These are phyloP conservation scores for Turritopsis rubra DNA, from an alignment of 30 jellyfish, hydroid and myxozoan genomes.

Conservation along the genomic window DNA sequence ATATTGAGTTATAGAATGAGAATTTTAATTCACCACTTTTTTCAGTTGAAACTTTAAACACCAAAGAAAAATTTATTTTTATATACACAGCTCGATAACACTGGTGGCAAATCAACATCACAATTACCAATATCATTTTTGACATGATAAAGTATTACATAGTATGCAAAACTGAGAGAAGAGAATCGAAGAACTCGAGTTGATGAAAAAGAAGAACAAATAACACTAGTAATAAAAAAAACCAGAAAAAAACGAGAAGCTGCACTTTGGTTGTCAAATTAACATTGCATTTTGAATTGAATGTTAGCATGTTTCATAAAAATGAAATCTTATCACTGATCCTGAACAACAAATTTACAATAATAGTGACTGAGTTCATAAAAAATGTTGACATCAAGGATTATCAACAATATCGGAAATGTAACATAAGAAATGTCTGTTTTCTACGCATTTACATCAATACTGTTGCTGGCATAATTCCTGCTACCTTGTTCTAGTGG, in stretches of 20 bases:
- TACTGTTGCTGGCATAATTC: background rate
- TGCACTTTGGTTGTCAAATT: too few species aligned
- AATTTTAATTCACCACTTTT: background rate
- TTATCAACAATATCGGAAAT: background rate
- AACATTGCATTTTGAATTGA: too few species aligned
- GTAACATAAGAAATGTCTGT: background rate
- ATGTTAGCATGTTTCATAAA: background rate
- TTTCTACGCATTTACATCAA: background rate
- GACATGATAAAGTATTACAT: background rate
- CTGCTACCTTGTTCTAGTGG: background rate
- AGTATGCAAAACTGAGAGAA: background rate
- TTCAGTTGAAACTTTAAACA: background rate
- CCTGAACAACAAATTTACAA: background rate
- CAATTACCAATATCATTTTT: too few species aligned
- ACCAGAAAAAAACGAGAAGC: background rate
- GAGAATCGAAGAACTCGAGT: background rate
- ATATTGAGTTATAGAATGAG: background rate
- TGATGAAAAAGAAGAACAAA: background rate
- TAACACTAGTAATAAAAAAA: background rate
- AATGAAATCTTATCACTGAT: background rate
- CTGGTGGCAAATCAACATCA: background rate
- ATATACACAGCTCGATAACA: background rate
- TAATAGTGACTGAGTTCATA: background rate
- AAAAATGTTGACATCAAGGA: background rate
- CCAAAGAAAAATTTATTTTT: background rate